A percentile compares a stretch with the other conserved stretches of the same genome.
phyloP scores from a whole-genome alignment of 2,113 vertebrate genomes.

The Cynocephalus volans region DNA sequence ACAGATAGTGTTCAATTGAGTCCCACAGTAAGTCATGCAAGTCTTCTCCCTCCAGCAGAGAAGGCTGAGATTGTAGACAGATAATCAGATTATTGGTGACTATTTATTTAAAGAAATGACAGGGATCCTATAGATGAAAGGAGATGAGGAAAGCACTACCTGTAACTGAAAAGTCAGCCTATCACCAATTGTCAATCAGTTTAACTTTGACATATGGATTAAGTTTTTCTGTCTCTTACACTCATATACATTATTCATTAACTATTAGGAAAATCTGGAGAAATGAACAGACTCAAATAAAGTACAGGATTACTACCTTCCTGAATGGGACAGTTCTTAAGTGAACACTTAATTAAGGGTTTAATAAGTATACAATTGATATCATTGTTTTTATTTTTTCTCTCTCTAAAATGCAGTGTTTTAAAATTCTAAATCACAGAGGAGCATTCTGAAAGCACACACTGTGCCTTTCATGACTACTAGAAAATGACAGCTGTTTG shows the following conservation, averaged over 20 bases:
- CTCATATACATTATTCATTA: neutral
- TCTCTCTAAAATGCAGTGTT: neutral
- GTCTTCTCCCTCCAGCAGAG: neutral
- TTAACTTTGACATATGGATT: neutral
- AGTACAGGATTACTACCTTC: neutral
- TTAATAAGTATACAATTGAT: neutral
- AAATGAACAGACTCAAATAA: neutral
- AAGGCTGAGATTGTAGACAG: neutral
- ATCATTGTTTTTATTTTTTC: neutral
- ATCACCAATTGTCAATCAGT: neutral
- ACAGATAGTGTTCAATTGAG: neutral
- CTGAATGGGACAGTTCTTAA: neutral
- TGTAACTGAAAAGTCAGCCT: neutral
- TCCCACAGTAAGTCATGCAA: neutral
- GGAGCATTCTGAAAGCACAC: neutral
- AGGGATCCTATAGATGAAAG: neutral
- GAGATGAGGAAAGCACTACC: neutral
- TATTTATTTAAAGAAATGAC: slow-evolving; percentile 24
- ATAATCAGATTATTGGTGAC: neutral
- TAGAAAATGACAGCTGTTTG: neutral
- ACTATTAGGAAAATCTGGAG: neutral
- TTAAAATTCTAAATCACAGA: neutral
- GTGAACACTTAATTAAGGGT: neutral
- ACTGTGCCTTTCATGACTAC: neutral
- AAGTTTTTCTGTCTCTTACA: neutral